Base-by-base conservation (phyloP, 2,113 vertebrate species). In the Cyanoramphus novaezelandiae region DNA sequence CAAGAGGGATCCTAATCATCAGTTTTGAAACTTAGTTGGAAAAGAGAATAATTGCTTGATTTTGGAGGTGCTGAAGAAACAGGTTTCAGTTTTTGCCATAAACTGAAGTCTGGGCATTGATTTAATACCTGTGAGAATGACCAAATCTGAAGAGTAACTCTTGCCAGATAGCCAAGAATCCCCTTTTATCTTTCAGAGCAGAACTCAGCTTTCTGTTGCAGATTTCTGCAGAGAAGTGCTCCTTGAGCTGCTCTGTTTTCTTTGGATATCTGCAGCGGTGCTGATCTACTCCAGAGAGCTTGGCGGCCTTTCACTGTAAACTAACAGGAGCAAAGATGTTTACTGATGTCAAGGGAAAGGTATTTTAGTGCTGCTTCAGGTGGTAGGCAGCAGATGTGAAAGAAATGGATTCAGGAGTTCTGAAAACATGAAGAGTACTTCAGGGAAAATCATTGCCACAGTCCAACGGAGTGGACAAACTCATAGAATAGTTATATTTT, bases 1-100 rank as follows among this genome's bases (percentile, higher is more conserved):
- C 0, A 2, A 57, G 75, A 62, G 33, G 46, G 63, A 59, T 69
- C 33, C 10, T 41, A 46, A 64, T 64, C 0, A 0, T 17, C 1
- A 18, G 10, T 52, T 50, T 55, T 31, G 10, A 63, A 43, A 63
- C 44, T 68, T 71, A 50, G 11, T 20, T 55, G 46, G 39, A 46
- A 50, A 62, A 37, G 80, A 57, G 63, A 57, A 23, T 33, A 23
- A 20, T 35, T 75, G 11, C 44, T 83, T 80, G n/a, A 11, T 13
- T 89, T 82, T 78, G 43, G 70, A 49, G 37, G 21, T 89, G 59
- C 17, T 1, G 0, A 63, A 68, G 47, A 65, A 86, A 74, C 20
- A 50, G 21, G 25, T 63, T 82, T 57, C 47, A 21, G 18, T 2
- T 79, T 83, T 74, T 87, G 43, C 19, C 62, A 13, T 59, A 59